Conservation (phyloP, 92 coral and sea anemone species). For the Phenganax stokvisi region DNA sequence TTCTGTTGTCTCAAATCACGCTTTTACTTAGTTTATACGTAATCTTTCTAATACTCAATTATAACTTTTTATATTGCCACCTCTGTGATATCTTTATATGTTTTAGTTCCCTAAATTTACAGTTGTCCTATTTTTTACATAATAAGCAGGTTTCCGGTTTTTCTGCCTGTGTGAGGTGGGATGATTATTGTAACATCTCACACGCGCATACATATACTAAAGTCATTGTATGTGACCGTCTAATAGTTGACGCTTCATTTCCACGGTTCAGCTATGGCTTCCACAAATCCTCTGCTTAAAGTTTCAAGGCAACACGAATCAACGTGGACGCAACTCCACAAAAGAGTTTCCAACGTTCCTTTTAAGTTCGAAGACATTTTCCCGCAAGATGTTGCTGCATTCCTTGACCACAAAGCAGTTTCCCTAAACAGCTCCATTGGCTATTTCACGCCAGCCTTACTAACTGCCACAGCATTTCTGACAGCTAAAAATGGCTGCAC, state of each 20-base stretch:
- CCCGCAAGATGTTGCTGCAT: constrained; percentile 23
- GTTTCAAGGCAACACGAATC: constrained; percentile 40
- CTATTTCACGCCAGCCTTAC: constrained; percentile 23
- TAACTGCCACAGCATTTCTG: constrained; percentile 31
- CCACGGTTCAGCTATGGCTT: constrained; percentile 20
- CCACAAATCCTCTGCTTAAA: constrained; percentile 26
- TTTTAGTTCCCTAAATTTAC: no score
- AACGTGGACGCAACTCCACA: constrained; percentile 42
- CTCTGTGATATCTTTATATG: no score
- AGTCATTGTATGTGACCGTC: background rate
- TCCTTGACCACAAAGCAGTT: constrained; percentile 35
- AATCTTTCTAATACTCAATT: no score
- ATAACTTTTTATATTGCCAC: no score
- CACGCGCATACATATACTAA: background rate
- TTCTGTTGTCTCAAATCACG: no score
- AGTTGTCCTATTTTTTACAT: no score
- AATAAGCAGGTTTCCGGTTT: no score
- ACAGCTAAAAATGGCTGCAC: constrained; percentile 9
- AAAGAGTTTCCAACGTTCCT: constrained; percentile 28
- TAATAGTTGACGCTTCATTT: background rate
- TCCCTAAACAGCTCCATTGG: constrained; percentile 40
- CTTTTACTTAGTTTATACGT: no score
- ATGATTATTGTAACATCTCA: no score
- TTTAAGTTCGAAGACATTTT: constrained; percentile 15
- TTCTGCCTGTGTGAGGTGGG: no score